Conservation (phyloP, 2,113 vertebrate species). For the Cynopterus brachyotis region DNA sequence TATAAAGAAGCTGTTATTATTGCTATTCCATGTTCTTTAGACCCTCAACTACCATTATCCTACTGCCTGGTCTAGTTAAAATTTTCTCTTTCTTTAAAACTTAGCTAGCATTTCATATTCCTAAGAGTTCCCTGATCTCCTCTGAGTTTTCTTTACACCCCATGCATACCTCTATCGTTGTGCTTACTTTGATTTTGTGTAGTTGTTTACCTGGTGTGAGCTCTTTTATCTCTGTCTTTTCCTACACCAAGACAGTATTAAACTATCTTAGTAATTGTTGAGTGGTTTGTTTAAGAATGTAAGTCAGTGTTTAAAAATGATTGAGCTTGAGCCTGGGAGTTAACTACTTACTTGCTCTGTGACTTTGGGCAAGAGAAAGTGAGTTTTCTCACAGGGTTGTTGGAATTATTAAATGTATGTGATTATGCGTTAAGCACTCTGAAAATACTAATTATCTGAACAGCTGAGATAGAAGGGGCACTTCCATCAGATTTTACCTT, state of each 20-base stretch:
- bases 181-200: background rate
- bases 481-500: slow-evolving; percentile 9
- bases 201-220: background rate
- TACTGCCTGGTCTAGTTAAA: background rate
- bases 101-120: background rate
- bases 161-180: background rate
- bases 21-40: background rate
- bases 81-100: background rate
- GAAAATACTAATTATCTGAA: slow-evolving; percentile 53
- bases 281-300: slow-evolving; percentile 27
- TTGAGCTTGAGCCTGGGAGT: background rate
- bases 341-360: slow-evolving; percentile 45
- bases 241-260: background rate
- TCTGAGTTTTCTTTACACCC: background rate
- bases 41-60: background rate
- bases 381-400: slow-evolving; percentile 41
- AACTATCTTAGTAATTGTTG: background rate
- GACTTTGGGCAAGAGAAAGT: slow-evolving; percentile 29
- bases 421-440: slow-evolving; percentile 41
- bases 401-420: slow-evolving; percentile 42
- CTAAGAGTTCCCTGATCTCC: background rate
- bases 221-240: background rate
- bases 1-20: background rate
- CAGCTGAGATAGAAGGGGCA: slow-evolving; percentile 3
- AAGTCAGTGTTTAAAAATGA: slow-evolving; percentile 47